Base-by-base conservation (phyloP, 1,140 invertebrate genomes). In the Pogonomyrmex californicus region DNA sequence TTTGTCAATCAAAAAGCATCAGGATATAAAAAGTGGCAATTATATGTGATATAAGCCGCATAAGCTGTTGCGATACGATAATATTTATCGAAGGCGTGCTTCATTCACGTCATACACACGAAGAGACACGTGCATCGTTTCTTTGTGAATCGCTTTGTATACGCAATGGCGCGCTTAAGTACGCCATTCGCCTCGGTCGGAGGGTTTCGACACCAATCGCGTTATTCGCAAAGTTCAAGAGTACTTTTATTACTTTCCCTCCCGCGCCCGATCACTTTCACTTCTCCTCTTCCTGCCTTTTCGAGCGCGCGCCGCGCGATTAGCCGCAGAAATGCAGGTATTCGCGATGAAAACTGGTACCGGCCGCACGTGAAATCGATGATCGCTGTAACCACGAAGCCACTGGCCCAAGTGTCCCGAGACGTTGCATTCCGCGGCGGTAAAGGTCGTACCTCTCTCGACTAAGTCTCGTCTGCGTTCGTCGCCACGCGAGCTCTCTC, bases 291-390 rank as follows among this genome's bases (percentile, higher is more conserved):
- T 86, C 75, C 77, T 82, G 36, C 77, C 54, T 78, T 85, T 78
- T 85, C 51, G 44, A 82, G 66, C 47, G 47, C 47, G 12, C 58
- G 23, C 17, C 70, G 56, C 56, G 71, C 58, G 71, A 85, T 85
- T 85, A 85, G 73, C 75, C 47, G 73, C 58, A 85, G 82, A 85
- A 85, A 78, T 78, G 73, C 60, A 78, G 82, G 58, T 77, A 44
- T 82, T 83, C 77, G 66, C 65, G 65, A 86, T 58, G 85, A 86
- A 86, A 86, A 86, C 78, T 70, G 66, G 85, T 86, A 86, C 78
- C 56, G 36, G 54, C 54, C 54, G 78, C 78, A 85, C 78, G 79
- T 87, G 86, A 87, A 87, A 87, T 87, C 86, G 81, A 81, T 83
- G 83, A 81, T 83, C 66, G 60, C 66, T 30, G 51, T 47, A 54